Evolutionary conservation across 2,113 vertebrate species (phyloP).

Genomic region (Grammomys dolichurus): DNA sequence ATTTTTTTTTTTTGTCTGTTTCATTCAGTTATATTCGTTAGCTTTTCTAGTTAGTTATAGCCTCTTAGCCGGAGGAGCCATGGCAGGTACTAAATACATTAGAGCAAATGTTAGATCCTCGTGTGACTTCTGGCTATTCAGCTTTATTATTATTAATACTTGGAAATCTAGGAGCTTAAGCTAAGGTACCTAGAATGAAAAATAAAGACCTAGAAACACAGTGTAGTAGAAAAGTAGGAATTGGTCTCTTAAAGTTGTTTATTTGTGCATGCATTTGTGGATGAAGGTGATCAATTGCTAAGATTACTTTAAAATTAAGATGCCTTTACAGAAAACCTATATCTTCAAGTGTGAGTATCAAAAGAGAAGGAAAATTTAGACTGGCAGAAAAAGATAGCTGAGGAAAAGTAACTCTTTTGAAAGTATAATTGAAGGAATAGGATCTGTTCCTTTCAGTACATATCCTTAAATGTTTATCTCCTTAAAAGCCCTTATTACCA

Average conservation of each 20-base stretch:
- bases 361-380: background rate
- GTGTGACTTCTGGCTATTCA: slow-evolving; percentile 43
- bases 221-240: slow-evolving; percentile 8
- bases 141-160: slow-evolving; percentile 12
- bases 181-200: background rate
- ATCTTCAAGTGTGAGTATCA: slow-evolving; percentile 13
- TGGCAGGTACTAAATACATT: slow-evolving; percentile 3
- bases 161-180: slow-evolving; percentile 9
- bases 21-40: slow-evolving; percentile 36
- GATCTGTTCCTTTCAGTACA: background rate
- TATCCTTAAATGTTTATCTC: slow-evolving; percentile 21
- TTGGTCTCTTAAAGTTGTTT: background rate
- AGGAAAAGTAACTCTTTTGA: background rate
- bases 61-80: background rate
- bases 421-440: background rate
- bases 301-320: slow-evolving; percentile 39
- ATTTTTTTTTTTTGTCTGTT: background rate
- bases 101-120: background rate
- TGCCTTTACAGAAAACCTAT: slow-evolving; percentile 25
- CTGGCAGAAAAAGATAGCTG: background rate
- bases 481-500: slow-evolving; percentile 29
- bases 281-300: background rate
- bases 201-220: slow-evolving; percentile 24
- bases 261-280: background rate
- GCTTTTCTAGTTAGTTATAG: slow-evolving; percentile 30